A percentile compares a stretch with the other conserved stretches of the same genome.
These are phyloP conservation scores for Itoplectis maculator DNA, from an alignment of 2,888 invertebrate genomes.

Conservation along the genomic window DNA sequence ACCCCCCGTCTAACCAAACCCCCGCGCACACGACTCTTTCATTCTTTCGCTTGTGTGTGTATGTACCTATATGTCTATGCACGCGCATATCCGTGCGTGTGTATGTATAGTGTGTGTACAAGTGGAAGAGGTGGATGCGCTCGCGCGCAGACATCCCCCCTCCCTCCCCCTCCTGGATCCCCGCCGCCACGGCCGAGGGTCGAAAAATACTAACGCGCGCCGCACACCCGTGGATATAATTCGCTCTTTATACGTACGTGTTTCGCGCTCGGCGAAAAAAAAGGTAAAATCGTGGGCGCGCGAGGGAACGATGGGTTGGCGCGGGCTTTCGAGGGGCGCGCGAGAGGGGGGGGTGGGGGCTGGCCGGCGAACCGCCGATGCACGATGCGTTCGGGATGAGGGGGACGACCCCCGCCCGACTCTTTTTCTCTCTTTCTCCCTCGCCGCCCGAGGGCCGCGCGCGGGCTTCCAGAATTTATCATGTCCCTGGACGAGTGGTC, in stretches of 20 bases:
- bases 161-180: too few relatives aligned
- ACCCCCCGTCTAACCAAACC: slow-evolving; percentile 43
- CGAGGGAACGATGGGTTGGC: slow-evolving; percentile 11
- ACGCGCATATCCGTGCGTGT: background rate
- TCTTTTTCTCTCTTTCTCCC: too few relatives aligned
- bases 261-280: slow-evolving; percentile 56
- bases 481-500: slow-evolving; percentile 63
- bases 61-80: background rate
- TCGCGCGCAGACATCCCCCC: slow-evolving; percentile 53
- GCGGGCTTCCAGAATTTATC: slow-evolving; percentile 60
- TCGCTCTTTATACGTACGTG: slow-evolving; percentile 74
- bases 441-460: slow-evolving; percentile 51
- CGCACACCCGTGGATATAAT: slow-evolving; percentile 75
- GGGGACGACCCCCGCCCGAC: slow-evolving; percentile 27
- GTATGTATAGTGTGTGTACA: background rate
- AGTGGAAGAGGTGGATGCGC: slow-evolving; percentile 39
- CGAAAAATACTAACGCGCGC: slow-evolving; percentile 83
- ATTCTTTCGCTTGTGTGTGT: slow-evolving; percentile 44
- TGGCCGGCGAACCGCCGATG: slow-evolving; percentile 40
- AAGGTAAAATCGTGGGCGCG: slow-evolving; percentile 46
- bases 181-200: slow-evolving; percentile 79
- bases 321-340: background rate
- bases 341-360: background rate
- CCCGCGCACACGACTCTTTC: slow-evolving; percentile 52
- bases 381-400: slow-evolving; percentile 51